Evolutionary conservation across 2,797 vertebrate species (phyloP).

Genomic region (Macropodus opercularis): DNA sequence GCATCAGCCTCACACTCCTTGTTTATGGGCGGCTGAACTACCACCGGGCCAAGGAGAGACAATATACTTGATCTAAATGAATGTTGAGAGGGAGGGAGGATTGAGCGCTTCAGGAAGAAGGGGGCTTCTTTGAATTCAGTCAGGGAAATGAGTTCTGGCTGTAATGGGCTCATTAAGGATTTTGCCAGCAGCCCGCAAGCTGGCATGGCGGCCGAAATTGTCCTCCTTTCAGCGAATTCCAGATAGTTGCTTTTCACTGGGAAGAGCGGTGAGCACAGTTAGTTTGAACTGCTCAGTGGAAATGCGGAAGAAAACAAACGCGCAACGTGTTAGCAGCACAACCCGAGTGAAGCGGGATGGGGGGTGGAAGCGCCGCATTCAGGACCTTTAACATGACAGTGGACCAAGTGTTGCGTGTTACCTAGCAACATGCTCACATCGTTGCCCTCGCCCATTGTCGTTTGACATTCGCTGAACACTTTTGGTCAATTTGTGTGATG

Average conservation of each 20-base stretch:
- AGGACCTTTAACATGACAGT: too few relatives aligned
- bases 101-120: conserved; percentile 46
- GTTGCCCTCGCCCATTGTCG: too few relatives aligned
- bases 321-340: conserved; percentile 5
- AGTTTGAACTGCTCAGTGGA: conserved; percentile 16
- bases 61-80: conserved; percentile 52
- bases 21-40: conserved; percentile 37
- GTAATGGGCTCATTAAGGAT: conserved; percentile 65
- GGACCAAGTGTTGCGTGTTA: too few relatives aligned
- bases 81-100: conserved; percentile 45
- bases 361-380: too few relatives aligned
- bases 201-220: conserved; percentile 51
- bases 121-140: conserved; percentile 61
- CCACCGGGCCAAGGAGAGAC: conserved; percentile 27
- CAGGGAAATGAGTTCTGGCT: conserved; percentile 64
- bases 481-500: too few relatives aligned
- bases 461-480: too few relatives aligned
- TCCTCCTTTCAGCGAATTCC: conserved; percentile 45
- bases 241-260: conserved; percentile 46
- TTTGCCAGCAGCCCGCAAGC: conserved; percentile 55
- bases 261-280: conserved; percentile 27
- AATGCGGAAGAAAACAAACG: conserved; percentile 11
- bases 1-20: conserved; percentile 38
- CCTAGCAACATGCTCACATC: too few relatives aligned
- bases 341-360: conserved; percentile 19